Percentiles rank a stretch among this genome's conserved stretches.
These are phyloP conservation scores for Urocynchramus pylzowi DNA, from an alignment of 2,113 vertebrate species.

Conservation along the genomic window DNA sequence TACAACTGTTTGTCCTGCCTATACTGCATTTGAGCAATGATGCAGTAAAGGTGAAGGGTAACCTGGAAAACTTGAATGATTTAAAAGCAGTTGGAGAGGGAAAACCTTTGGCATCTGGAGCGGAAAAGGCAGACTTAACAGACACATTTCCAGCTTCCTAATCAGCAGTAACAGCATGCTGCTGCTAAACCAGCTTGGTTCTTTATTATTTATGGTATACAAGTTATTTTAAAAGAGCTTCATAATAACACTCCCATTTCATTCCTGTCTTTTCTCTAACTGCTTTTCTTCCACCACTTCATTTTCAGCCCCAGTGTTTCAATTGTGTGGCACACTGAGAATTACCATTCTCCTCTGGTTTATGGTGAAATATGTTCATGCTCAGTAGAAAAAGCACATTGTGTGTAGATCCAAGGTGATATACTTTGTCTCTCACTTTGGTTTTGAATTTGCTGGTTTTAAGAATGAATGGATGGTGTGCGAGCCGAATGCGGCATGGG, in stretches of 20 bases:
- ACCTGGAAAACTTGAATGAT: neutral
- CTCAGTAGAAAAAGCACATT: neutral
- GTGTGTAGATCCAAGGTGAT: neutral
- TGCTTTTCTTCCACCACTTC: neutral
- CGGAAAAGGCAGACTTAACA: neutral
- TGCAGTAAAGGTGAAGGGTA: neutral
- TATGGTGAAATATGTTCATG: neutral
- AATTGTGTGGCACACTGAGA: neutral
- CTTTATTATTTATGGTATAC: neutral
- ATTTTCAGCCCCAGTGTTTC: neutral
- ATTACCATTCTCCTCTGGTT: neutral
- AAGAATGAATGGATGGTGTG: neutral
- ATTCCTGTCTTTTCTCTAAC: neutral
- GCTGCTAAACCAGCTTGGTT: neutral
- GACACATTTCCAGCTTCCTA: neutral
- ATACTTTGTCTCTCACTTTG: neutral
- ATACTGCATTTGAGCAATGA: fast-evolving
- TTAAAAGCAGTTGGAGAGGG: neutral
- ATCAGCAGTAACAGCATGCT: neutral
- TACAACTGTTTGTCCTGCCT: neutral
- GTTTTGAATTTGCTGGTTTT: neutral
- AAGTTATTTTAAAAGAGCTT: neutral
- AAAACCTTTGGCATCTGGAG: neutral
- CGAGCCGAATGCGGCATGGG: fast-evolving
- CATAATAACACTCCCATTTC: neutral